These are phyloP conservation scores for Acrobasis suavella DNA, from an alignment of 2,888 invertebrate genomes.

Conservation along the genomic window DNA sequence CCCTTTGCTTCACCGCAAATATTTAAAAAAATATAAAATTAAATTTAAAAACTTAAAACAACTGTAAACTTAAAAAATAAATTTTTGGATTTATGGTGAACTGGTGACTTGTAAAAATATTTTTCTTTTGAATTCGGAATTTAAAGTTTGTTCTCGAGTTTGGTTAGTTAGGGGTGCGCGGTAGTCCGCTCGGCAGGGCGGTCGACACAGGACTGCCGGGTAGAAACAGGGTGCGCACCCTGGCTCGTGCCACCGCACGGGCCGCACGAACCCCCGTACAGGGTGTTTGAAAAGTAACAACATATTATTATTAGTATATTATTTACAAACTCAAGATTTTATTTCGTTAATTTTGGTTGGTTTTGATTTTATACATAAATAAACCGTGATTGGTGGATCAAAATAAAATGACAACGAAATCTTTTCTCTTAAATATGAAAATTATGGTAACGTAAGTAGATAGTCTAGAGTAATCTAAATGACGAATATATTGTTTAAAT, in stretches of 20 bases:
- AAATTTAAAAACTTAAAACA: constrained; percentile 27
- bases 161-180: constrained; percentile 67
- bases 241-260: constrained; percentile 65
- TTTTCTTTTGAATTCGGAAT: constrained; percentile 25
- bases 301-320: neutral
- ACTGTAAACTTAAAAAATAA: constrained; percentile 12
- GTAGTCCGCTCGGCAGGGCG: constrained; percentile 68
- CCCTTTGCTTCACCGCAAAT: constrained; percentile 53
- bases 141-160: constrained; percentile 36
- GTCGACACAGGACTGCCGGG: constrained; percentile 69
- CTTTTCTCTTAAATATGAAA: no score
- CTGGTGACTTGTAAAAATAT: neutral
- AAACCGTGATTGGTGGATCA: no score
- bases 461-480: no score
- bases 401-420: no score
- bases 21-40: constrained; percentile 32
- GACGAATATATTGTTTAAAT: no score
- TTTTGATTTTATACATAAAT: neutral
- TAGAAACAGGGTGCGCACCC: constrained; percentile 61
- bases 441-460: no score
- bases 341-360: neutral
- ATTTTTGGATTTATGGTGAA: neutral
- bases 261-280: constrained; percentile 56
- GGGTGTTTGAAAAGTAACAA: constrained; percentile 42
- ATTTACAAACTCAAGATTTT: neutral